phyloP scores from a whole-genome alignment of 2,888 invertebrate species.

The Schizotus pectinicornis region DNA sequence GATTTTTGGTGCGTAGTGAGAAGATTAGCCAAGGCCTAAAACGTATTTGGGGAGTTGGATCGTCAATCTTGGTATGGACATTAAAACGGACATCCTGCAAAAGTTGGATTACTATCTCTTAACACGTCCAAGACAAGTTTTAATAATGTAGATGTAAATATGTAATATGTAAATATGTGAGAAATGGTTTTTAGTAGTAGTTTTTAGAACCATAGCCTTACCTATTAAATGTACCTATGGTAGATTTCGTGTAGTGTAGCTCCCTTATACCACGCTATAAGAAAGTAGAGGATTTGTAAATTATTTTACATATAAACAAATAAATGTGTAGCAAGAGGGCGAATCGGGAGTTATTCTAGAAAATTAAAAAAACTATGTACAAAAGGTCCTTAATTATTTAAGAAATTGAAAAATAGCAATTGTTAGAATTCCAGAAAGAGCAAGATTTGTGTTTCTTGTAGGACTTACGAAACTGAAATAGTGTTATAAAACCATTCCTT shows the following conservation, averaged over 20 bases:
- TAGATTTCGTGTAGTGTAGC: slow-evolving; percentile 18
- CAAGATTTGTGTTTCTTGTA: background rate
- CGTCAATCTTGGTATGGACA: slow-evolving; percentile 84
- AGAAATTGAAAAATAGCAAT: slow-evolving; percentile 3
- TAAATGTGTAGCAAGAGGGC: background rate
- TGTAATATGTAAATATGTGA: too few relatives aligned
- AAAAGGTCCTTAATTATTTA: background rate
- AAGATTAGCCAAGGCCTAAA: slow-evolving; percentile 73
- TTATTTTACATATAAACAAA: background rate
- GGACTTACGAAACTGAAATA: slow-evolving; percentile 86
- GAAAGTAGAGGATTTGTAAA: slow-evolving; percentile 27
- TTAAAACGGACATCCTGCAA: slow-evolving; percentile 83
- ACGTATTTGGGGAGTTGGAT: slow-evolving; percentile 87
- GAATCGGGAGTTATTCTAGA: background rate
- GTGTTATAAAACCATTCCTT: slow-evolving; percentile 88
- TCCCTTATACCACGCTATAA: slow-evolving; percentile 48
- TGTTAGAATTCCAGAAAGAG: background rate
- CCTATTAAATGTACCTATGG: slow-evolving; percentile 20
- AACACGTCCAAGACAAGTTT: background rate
- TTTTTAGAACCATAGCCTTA: slow-evolving; percentile 10
- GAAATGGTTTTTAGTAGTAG: background rate
- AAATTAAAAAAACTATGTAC: slow-evolving; percentile 1
- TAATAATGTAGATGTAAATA: background rate
- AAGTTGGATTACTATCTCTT: slow-evolving; percentile 34
- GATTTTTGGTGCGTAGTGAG: too few relatives aligned